Evolutionary conservation across 2,113 vertebrate species (phyloP), one percentile per base, ranked within the genome.

Genomic region (Myotis lucifugus): DNA sequence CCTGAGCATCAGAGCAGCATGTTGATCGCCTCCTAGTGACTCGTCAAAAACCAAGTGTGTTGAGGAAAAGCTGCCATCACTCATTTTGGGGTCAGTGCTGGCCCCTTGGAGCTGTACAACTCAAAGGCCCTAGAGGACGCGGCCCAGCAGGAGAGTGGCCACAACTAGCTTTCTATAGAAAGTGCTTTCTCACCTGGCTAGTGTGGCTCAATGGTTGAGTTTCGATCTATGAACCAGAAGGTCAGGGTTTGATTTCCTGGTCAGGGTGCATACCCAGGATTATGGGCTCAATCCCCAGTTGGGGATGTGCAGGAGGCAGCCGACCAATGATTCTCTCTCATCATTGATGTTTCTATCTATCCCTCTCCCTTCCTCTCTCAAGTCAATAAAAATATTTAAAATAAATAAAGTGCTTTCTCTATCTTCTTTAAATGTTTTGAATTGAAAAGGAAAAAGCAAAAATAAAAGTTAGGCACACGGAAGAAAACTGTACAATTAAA

Each of bases 351-450:
- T 61, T 61, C 59, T 61, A 25, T 61, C 59, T 61, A 61, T 12
- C 59, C 59, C 59, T 61, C 59, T 61, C 25, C 59, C 59, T 61
- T 10, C 59, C 59, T 23, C 59, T 61, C 59, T 27, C 25, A 61
- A 61, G 25, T 61, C 59, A 61, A 61, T 61, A 27, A 25, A 61
- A 61, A 61, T 61, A 61, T 61, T 61, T 61, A 61, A 59, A 59
- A 59, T 59, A 59, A 59, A 59, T 54, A 56, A 56, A 21, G 59
- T 61, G 59, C 25, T 61, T 61, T 82, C 66, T 61, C 32, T 46
- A 37, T 78, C n/a, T 74, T 50, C 67, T 91, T 94, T 85, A 86
- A 93, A 90, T 85, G 21, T 94, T 90, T 81, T 67, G 81, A 25
- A 85, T 88, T 85, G 81, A 50, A 91, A 79, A 95, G 27, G 19